These are phyloP conservation scores for Agrotis clavis DNA, from an alignment of 2,888 invertebrate species.

Conservation along the genomic window DNA sequence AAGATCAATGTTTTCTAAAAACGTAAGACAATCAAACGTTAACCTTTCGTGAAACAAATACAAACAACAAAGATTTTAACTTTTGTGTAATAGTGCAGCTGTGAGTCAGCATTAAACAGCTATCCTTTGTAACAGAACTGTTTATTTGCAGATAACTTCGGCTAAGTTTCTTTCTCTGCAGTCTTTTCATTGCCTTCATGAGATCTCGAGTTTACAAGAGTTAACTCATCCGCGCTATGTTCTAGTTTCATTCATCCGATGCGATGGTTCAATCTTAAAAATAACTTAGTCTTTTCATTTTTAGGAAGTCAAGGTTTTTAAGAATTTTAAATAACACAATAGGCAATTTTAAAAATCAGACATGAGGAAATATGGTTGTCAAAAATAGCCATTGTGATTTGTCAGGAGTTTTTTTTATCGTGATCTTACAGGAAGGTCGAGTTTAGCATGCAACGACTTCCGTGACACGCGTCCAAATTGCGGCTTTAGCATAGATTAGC, in stretches of 20 bases:
- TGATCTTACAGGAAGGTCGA: conserved; percentile 76
- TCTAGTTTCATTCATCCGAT: conserved; percentile 31
- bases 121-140: conserved; percentile 73
- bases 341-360: conserved; percentile 26
- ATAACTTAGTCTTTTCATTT: neutral
- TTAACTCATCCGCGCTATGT: conserved; percentile 49
- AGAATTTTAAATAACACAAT: conserved; percentile 37
- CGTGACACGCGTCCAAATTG: conserved; percentile 79
- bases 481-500: conserved; percentile 67
- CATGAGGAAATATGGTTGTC: conserved; percentile 48
- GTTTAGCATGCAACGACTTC: conserved; percentile 69
- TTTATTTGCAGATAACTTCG: conserved; percentile 74
- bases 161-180: conserved; percentile 69
- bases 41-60: conserved; percentile 38
- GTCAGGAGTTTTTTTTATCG: conserved; percentile 72
- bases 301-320: neutral
- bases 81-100: conserved; percentile 65
- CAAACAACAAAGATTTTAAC: conserved; percentile 62
- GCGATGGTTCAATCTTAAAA: conserved; percentile 25
- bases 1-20: conserved; percentile 63
- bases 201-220: conserved; percentile 67
- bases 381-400: conserved; percentile 66
- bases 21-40: conserved; percentile 48
- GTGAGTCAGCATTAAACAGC: conserved; percentile 71
- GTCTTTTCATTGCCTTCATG: conserved; percentile 71